Conservation (phyloP, 1,140 invertebrate genomes). For the Lasioglossum albipes region DNA sequence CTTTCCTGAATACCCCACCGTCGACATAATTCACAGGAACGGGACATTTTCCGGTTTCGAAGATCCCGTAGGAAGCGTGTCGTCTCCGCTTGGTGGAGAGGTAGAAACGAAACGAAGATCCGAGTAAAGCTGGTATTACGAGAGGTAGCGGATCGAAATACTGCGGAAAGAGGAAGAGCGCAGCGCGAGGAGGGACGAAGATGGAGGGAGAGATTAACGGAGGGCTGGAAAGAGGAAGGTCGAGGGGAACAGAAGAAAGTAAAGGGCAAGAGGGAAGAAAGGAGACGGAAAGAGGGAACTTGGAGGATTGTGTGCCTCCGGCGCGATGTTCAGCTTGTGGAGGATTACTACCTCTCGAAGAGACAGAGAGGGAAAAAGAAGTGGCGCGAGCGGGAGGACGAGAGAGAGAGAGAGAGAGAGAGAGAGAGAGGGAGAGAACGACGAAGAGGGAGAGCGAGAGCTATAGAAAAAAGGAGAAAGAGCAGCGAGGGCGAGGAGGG, state of each 20-base stretch:
- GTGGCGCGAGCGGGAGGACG: conserved; percentile 7
- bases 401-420: conserved; percentile 26
- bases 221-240: conserved; percentile 11
- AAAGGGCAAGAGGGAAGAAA: conserved; percentile 30
- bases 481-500: conserved; percentile 44
- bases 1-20: conserved; percentile 20
- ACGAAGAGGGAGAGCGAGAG: conserved; percentile 37
- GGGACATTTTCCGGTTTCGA: conserved; percentile 61
- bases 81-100: conserved; percentile 32
- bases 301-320: conserved; percentile 67
- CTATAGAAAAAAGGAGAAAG: conserved; percentile 26
- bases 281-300: conserved; percentile 46
- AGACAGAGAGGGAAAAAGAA: conserved; percentile 20
- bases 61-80: conserved; percentile 57
- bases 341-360: conserved; percentile 70
- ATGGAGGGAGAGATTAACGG: conserved; percentile 32
- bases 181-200: neutral
- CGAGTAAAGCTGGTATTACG: conserved; percentile 63
- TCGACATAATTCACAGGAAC: conserved; percentile 49
- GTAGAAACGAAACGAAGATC: conserved; percentile 56
- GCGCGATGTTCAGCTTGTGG: conserved; percentile 69
- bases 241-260: conserved; percentile 24
- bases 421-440: conserved; percentile 26
- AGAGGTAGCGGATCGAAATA: conserved; percentile 65
- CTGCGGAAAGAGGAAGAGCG: conserved; percentile 35